Base-by-base conservation (phyloP, 2,888 invertebrate genomes). In the Scelioninae gen. 1 region DNA sequence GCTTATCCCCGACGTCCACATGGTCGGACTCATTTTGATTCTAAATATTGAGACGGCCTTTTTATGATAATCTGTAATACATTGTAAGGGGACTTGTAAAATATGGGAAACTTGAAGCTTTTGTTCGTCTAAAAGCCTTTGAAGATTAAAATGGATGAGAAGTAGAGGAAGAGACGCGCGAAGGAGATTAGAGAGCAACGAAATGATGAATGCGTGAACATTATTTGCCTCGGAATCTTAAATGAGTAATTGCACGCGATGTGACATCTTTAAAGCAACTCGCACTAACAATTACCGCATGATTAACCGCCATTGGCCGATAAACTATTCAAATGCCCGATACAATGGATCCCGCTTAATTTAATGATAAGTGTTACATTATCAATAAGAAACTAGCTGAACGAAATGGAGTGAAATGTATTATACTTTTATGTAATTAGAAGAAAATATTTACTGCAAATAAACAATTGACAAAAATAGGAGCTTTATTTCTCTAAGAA, bases 1-100 rank as follows among this genome's bases (percentile, higher is more conserved):
- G 87, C 85, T 84, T 75, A 84, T 82, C 83, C 65, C 82, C 62
- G 81, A 83, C 86, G 85, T 34, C 16, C 56, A 51, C 32, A 34
- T 16, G 23, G 47, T 38, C 38, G 66, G 62, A 53, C 62, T 63
- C 62, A 43, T 80, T 80, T 80, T 68, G 68, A 74, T 74, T 68
- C 65, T 62, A 80, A 80, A 80, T 68, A 80, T 82, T 72, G 65
- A 60, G 55, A 40, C 38, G 32, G 71, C 72, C 76, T 72, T 82
- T 71, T 82, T 76, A 66, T 81, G 69, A 81, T 81, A 81, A 76
- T 76, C 72, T 71, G 77, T 53, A 58, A 77, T 66, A 77, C 71
- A 71, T 82, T 56, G 76, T 65, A 71, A 81, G 71, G 60, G 60
- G 45, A 47, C 60, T 81, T 71, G 75, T 82, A 82, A 82, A 82